Evolutionary conservation across 2,888 invertebrate species (phyloP).

Genomic region (Macrophya alboannulata): DNA sequence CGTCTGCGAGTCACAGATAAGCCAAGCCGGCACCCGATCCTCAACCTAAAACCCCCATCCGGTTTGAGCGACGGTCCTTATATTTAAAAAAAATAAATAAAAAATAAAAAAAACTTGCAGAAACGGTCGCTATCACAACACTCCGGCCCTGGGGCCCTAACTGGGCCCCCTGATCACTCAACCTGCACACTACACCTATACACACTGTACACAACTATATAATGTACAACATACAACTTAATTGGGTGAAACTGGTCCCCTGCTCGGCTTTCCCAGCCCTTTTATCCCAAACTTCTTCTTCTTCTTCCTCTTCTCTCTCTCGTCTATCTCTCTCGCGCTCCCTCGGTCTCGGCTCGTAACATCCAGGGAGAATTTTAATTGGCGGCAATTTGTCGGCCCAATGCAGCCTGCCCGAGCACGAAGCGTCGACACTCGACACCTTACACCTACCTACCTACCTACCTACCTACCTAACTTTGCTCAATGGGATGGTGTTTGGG

Average conservation of each 20-base stretch:
- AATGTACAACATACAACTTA: constrained; percentile 73
- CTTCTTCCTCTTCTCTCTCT: background rate
- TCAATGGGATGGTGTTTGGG: constrained; percentile 54
- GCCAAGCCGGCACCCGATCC: constrained; percentile 72
- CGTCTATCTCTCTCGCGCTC: constrained; percentile 25
- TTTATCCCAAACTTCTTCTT: constrained; percentile 17
- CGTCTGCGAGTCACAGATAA: constrained; percentile 79
- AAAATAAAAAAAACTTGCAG: background rate
- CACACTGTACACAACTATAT: constrained; percentile 20
- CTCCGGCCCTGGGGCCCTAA: background rate
- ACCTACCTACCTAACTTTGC: constrained; percentile 61
- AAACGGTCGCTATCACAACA: background rate
- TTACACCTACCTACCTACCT: constrained; percentile 31
- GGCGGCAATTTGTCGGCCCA: constrained; percentile 72
- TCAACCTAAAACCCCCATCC: constrained; percentile 63
- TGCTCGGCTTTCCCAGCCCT: constrained; percentile 53
- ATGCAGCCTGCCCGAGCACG: constrained; percentile 71
- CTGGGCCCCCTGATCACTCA: constrained; percentile 16
- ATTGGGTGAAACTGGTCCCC: constrained; percentile 76
- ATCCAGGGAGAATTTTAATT: constrained; percentile 73
- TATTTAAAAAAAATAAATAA: background rate
- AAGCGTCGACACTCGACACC: constrained; percentile 57
- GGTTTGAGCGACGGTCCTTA: background rate
- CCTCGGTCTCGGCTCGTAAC: constrained; percentile 1
- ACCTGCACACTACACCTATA: background rate